Evolutionary conservation across 2,888 invertebrate species (phyloP).

Genomic region (Drosophila paramelanica): DNA sequence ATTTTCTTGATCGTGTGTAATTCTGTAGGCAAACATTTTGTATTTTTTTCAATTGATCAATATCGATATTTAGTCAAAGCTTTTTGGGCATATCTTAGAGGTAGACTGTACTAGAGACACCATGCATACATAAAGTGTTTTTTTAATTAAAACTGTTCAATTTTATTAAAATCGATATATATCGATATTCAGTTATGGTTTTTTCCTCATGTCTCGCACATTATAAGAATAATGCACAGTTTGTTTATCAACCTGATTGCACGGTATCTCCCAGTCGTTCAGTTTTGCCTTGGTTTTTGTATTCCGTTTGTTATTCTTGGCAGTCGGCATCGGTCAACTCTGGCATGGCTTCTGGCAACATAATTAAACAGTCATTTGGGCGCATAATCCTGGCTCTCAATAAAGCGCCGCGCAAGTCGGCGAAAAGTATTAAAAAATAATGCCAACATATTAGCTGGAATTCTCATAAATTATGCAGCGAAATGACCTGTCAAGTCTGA

Average conservation of each 20-base stretch:
- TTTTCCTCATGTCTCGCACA: no score
- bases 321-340: constrained; percentile 28
- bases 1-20: no score
- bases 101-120: no score
- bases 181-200: not conserved
- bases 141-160: no score
- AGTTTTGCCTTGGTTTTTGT: not conserved
- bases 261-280: not conserved
- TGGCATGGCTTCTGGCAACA: constrained; percentile 49
- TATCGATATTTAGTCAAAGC: no score
- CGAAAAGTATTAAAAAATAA: constrained; percentile 66
- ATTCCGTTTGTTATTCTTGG: not conserved
- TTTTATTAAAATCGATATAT: not conserved
- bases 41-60: no score
- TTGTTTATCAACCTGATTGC: not conserved
- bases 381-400: constrained; percentile 59
- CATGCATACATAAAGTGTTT: no score
- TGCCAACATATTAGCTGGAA: constrained; percentile 78
- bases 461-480: constrained; percentile 77
- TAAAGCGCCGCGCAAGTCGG: constrained; percentile 14
- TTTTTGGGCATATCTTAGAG: no score
- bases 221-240: no score
- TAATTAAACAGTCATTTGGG: constrained; percentile 66
- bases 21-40: no score
- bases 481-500: constrained; percentile 77